Conservation (phyloP, 53 echinoderm and acorn worm genomes). For the Crossaster papposus region DNA sequence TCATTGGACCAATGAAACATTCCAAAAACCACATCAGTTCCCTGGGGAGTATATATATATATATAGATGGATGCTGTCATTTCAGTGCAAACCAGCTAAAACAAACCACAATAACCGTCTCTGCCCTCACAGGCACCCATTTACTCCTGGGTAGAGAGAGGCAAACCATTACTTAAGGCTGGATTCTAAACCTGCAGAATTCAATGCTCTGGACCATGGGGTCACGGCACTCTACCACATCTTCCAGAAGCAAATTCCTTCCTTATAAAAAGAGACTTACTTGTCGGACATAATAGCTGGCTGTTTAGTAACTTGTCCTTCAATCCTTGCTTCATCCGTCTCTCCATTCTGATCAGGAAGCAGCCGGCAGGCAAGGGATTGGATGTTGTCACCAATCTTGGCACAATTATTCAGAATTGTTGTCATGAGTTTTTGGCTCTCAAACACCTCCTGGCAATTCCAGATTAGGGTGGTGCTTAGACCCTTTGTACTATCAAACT, state of each 20-base stretch:
- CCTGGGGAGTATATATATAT: no score
- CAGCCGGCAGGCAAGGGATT: conserved; percentile 48
- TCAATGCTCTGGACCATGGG: no score
- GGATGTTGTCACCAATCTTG: conserved; percentile 74
- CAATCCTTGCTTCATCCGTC: conserved; percentile 15
- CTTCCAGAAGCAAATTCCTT: neutral
- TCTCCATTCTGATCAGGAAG: conserved; percentile 18
- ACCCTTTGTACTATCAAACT: conserved; percentile 53
- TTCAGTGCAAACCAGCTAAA: no score
- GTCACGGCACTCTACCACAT: no score
- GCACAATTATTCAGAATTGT: conserved; percentile 71
- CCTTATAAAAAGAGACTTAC: conserved; percentile 13
- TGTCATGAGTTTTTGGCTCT: conserved; percentile 71
- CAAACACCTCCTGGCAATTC: conserved; percentile 75
- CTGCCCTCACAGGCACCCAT: no score
- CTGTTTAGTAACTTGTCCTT: conserved; percentile 45
- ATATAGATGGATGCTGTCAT: no score
- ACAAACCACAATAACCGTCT: no score
- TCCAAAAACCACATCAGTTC: no score
- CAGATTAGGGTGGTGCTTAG: conserved; percentile 68
- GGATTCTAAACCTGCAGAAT: no score
- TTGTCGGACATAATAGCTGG: conserved; percentile 40
- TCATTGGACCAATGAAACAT: no score
- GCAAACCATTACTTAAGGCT: no score
- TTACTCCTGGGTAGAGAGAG: no score